Conservation (phyloP, 2,888 invertebrate species). For the Halictus quadricinctus region DNA sequence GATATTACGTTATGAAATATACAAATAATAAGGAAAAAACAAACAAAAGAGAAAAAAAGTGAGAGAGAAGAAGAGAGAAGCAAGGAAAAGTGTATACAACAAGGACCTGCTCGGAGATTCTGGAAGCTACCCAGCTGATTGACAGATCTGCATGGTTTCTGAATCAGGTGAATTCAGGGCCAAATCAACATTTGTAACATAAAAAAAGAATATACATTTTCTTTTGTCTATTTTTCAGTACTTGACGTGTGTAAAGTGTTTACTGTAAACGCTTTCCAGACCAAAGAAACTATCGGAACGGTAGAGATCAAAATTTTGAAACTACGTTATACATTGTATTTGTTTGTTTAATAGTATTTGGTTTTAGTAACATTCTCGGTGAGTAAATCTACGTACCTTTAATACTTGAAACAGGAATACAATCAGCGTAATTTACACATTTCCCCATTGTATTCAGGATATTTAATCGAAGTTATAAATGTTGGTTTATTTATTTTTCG, state of each 20-base stretch:
- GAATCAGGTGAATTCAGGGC: conserved; percentile 82
- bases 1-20: conserved; percentile 65
- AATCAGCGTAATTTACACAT: conserved; percentile 7
- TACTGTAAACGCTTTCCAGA: conserved; percentile 37
- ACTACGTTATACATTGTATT: conserved; percentile 46
- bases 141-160: conserved; percentile 79
- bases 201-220: conserved; percentile 53
- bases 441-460: conserved; percentile 27
- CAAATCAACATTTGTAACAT: conserved; percentile 80
- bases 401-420: conserved; percentile 20
- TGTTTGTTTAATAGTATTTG: conserved; percentile 58
- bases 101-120: conserved; percentile 72
- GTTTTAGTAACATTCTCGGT: conserved; percentile 52
- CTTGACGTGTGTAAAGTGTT: conserved; percentile 36
- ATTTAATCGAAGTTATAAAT: conserved; percentile 73
- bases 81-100: conserved; percentile 63
- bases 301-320: conserved; percentile 29
- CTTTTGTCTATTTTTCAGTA: conserved; percentile 53
- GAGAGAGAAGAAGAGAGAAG: conserved; percentile 77
- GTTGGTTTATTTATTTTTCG: conserved; percentile 76
- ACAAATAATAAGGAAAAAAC: conserved; percentile 68
- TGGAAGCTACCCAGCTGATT: conserved; percentile 74
- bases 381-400: conserved; percentile 53
- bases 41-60: not conserved
- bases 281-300: conserved; percentile 32